Evolutionary conservation across 2,888 invertebrate genomes (phyloP), one percentile per base, ranked within the genome.

Genomic region (Ophion slaviceki): DNA sequence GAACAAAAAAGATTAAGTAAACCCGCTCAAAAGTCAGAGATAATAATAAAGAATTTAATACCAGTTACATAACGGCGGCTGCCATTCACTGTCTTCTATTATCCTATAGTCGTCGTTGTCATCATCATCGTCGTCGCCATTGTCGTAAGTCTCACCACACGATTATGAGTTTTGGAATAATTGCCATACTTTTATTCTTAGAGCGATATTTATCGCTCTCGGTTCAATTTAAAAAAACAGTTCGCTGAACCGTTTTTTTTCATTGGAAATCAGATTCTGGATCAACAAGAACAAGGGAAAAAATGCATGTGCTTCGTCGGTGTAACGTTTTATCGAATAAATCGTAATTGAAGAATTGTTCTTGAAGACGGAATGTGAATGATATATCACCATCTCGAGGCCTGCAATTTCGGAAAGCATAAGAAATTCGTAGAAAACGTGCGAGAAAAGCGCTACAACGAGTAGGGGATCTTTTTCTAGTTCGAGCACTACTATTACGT

Each of bases 341-440:
- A 86, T 77, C 85, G 68, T 82, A 76, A 82, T 82, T 86, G 67
- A 82, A 80, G 71, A 64, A 72, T 77, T 68, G 71, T 67, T 57
- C 64, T 84, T 11, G 20, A 36, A 45, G 45, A 59, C 40, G 66
- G 14, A n/a, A 79, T 53, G 20, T 62, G 28, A 59, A 57, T 77
- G 32, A 47, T 64, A 6, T n/a, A 64, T 75, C 2, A 47, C 28
- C 47, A 47, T 28, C 40, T 17, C 28, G 20, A 36, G 36, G 53
- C 17, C 53, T 71, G 32, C 57, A 36, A 10, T 20, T 24, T 11
- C 10, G 24, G 1, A 24, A 24, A 61, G 61, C n/a, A 61, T 24
- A 61, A 61, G 20, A 24, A 61, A 61, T 6, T 6, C 94, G 98
- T 99, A 95, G 17, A 53, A 53, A 53, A 53, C 17, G 53, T 53